phyloP scores from a whole-genome alignment of 23 tunicate genomes.

The Oikopleura vanhoeffeni region DNA sequence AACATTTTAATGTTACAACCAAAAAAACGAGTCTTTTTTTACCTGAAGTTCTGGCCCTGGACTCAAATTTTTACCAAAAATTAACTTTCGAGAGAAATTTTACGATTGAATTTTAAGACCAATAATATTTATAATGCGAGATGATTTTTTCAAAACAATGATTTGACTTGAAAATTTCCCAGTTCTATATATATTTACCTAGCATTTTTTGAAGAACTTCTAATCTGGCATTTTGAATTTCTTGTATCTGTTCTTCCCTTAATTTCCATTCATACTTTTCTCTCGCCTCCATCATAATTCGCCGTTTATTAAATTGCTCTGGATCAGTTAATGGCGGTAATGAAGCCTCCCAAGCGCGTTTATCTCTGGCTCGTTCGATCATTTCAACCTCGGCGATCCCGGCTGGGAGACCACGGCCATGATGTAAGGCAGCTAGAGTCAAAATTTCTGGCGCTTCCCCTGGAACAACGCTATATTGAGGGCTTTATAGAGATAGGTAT shows the following conservation, averaged over 20 bases:
- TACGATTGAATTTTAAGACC: no score
- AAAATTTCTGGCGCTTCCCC: slow-evolving; percentile 92
- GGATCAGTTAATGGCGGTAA: slow-evolving; percentile 80
- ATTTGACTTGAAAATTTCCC: not conserved
- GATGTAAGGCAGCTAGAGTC: slow-evolving; percentile 59
- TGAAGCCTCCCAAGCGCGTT: slow-evolving; percentile 88
- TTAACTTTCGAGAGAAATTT: no score
- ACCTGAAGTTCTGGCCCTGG: no score
- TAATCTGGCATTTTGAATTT: slow-evolving; percentile 9
- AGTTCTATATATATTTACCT: not conserved
- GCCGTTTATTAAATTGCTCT: slow-evolving; percentile 56
- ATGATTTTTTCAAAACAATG: no score
- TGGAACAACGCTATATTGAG: slow-evolving; percentile 79
- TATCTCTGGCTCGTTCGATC: slow-evolving; percentile 92
- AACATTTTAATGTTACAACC: no score
- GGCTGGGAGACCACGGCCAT: slow-evolving; percentile 77
- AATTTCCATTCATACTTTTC: slow-evolving; percentile 78
- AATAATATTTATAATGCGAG: no score
- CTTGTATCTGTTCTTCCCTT: slow-evolving; percentile 71
- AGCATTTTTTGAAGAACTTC: not conserved
- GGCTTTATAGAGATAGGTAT: no score
- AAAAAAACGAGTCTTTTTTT: no score
- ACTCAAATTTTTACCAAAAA: no score
- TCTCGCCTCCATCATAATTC: slow-evolving; percentile 94
- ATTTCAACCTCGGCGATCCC: slow-evolving; percentile 95